Evolutionary conservation across 2,888 invertebrate genomes (phyloP).

Genomic region (Sturmia bella): DNA sequence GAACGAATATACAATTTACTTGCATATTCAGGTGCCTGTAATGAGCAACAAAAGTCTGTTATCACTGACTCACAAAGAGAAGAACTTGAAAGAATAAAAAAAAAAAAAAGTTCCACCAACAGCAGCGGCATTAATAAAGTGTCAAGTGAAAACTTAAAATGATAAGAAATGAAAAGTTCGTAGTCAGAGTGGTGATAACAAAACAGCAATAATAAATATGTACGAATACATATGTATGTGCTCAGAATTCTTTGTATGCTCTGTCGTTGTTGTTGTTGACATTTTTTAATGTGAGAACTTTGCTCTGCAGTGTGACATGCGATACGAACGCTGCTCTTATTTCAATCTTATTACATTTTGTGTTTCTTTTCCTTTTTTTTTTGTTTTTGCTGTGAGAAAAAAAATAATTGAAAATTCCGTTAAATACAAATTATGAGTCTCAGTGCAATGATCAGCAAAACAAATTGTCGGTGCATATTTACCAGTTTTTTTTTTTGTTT

Average conservation of each 20-base stretch:
- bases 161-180: conserved; percentile 48
- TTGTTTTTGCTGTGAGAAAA: conserved; percentile 6
- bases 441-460: neutral
- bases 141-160: conserved; percentile 27
- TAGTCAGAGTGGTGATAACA: conserved; percentile 55
- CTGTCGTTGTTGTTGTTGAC: conserved; percentile 21
- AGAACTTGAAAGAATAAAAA: no score
- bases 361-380: no score
- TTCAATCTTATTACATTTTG: conserved; percentile 48
- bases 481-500: neutral
- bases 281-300: neutral
- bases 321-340: conserved; percentile 52
- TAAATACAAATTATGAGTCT: conserved; percentile 24
- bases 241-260: conserved; percentile 4
- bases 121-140: conserved; percentile 19
- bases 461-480: neutral
- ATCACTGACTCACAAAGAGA: conserved; percentile 29
- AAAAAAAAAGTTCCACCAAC: conserved; percentile 24
- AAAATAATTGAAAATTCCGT: conserved; percentile 40
- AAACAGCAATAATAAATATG: neutral
- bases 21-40: no score
- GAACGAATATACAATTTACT: neutral
- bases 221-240: no score
- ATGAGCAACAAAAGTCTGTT: conserved; percentile 20
- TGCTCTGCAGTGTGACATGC: conserved; percentile 22